Evolutionary conservation across 2,797 vertebrate genomes (phyloP), one percentile per base, ranked within the genome.

Genomic region (Lophius americanus): DNA sequence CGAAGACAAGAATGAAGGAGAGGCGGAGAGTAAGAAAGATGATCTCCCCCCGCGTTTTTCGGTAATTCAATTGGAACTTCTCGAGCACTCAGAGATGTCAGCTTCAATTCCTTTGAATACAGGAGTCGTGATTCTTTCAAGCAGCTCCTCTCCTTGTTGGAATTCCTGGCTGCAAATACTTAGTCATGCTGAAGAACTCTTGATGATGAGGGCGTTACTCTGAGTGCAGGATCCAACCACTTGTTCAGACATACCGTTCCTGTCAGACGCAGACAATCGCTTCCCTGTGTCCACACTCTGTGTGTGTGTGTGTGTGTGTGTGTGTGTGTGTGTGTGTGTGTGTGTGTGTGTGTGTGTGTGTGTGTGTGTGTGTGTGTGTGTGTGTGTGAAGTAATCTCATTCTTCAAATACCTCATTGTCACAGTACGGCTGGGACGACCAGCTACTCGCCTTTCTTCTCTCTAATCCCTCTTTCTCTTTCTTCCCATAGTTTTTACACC

Each of bases 381-480:
- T 68, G 77, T 66, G 68, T 68, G 12, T 70, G 71, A 69, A 78
- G 68, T 81, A 82, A 85, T 85, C 79, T 85, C 85, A 89, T 90
- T 88, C 83, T 87, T 87, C 64, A 86, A 89, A 91, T 90, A 83
- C 82, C 78, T 88, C 68, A 64, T 75, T 81, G 82, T 87, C 87
- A 87, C 75, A 86, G 79, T 72, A 56, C 33, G 68, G 75, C 82
- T 90, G 79, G 85, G 84, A 88, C 86, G 84, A 80, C 57, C n/a
- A 5, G 51, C 75, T 64, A 75, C 79, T 79, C 78, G 64, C 72
- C 76, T 91, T 89, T 87, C 83, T 89, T 89, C 78, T 65, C 81
- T 69, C 76, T 91, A 89, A 91, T 91, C 89, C 87, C 69, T 23
- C 65, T 62, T 88, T 89, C 69, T 23, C 65, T 62, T 88, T 89